phyloP scores from a whole-genome alignment of 2,797 vertebrate genomes.

The Rousettus madagascariensis region DNA sequence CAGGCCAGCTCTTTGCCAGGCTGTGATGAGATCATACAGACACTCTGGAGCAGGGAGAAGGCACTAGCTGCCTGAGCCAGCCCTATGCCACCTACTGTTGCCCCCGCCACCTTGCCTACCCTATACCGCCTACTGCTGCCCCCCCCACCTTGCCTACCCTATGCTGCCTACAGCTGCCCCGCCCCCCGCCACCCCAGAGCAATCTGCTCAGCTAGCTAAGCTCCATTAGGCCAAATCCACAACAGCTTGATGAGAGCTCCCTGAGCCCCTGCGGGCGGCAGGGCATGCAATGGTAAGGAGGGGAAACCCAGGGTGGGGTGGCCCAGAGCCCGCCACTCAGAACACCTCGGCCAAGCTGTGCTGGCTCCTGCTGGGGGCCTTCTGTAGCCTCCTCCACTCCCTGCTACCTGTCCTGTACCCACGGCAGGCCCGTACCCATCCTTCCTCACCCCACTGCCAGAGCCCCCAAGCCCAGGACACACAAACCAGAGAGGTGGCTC shows the following conservation, averaged over 20 bases:
- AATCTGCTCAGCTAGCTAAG: conserved; percentile 34
- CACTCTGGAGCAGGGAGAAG: background rate
- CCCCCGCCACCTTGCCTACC: background rate
- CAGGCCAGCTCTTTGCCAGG: background rate
- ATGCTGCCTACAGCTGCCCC: background rate
- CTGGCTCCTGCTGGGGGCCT: too few relatives aligned
- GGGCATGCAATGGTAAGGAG: background rate
- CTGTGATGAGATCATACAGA: rapidly evolving
- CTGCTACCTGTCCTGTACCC: background rate
- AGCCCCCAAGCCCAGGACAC: background rate
- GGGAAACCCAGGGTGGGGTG: background rate
- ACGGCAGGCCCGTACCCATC: rapidly evolving
- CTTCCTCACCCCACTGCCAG: background rate
- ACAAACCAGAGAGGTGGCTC: background rate
- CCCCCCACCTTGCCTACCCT: background rate
- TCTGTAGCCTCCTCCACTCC: background rate
- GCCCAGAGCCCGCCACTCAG: background rate
- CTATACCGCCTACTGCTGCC: background rate
- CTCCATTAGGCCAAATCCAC: conserved; percentile 18
- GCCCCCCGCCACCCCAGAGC: background rate
- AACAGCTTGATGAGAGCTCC: background rate
- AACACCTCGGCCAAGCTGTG: background rate
- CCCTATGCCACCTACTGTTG: background rate
- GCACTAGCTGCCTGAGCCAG: background rate
- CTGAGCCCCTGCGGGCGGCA: rapidly evolving